Evolutionary conservation across 2,113 vertebrate species (phyloP), one percentile per base, ranked within the genome.

Genomic region (Indri indri): DNA sequence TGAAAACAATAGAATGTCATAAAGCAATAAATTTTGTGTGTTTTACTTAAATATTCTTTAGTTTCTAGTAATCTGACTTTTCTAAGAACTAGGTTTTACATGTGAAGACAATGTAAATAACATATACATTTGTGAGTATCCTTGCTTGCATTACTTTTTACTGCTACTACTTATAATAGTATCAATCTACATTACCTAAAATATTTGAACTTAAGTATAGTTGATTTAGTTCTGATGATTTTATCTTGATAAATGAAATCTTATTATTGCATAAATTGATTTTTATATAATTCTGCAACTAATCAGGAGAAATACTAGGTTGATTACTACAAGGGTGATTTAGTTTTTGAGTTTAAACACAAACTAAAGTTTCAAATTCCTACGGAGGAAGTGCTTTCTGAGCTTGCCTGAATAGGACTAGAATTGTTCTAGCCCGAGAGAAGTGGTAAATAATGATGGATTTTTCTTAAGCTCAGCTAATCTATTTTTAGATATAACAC

Each of bases 401-500:
- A 45, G 8, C 30, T 77, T 92, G 40, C 14, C 37, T 87, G 45
- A 65, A 90, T 42, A 66, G 30, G 13, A 70, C 50, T 95, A 37
- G 37, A 80, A 92, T 94, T 94, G 27, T 95, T 95, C 23, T 88
- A 85, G 68, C 1, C 5, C 81, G 83, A 92, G 42, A 87, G 42
- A 87, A 80, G 45, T 80, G 30, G 52, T 74, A 57, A 95, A 95
- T 88, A 65, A 92, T 71, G 40, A 92, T 90, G 50, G 91, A 3
- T n/a, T 92, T 80, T 95, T 73, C 68, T 85, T 63, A 91, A 94
- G 23, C 32, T 97, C 57, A 90, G 84, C 70, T 94, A 70, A 74
- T 96, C 65, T 95, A 94, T 95, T 95, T 97, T 94, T 90, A 90
- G 74, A 20, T 50, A 52, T 77, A 79, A 40, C 40, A 90, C 18